Conservation (phyloP, 2,888 invertebrate species). For the Cyrtodaria siliqua region DNA sequence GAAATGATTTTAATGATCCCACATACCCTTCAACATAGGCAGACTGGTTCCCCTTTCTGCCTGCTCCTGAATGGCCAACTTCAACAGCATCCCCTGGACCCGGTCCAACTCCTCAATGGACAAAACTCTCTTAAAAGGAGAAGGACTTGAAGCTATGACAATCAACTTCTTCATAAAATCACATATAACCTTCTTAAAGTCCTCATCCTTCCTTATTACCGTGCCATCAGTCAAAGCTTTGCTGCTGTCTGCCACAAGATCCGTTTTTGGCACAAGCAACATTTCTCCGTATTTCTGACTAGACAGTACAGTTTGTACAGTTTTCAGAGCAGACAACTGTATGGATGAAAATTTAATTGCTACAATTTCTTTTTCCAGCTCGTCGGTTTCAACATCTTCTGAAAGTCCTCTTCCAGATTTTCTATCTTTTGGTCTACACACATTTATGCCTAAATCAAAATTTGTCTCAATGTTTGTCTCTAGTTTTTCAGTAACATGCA, state of each 20-base stretch:
- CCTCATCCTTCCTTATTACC: constrained; percentile 76
- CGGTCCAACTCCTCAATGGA: constrained; percentile 84
- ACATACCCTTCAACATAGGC: constrained; percentile 43
- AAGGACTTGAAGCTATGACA: constrained; percentile 79
- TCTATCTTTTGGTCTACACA: constrained; percentile 42
- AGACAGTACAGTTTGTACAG: constrained; percentile 87
- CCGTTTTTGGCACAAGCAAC: constrained; percentile 87
- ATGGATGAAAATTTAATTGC: constrained; percentile 84
- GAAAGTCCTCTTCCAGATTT: not conserved
- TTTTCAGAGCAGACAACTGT: constrained; percentile 88
- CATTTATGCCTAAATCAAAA: not conserved
- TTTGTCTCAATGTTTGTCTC: too few relatives aligned
- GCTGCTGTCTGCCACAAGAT: constrained; percentile 68
- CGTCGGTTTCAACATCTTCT: constrained; percentile 9
- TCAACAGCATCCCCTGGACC: constrained; percentile 82
- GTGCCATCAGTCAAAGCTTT: constrained; percentile 76
- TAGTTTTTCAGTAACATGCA: too few relatives aligned
- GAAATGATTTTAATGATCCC: too few relatives aligned
- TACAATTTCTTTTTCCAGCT: constrained; percentile 42
- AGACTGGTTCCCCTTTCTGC: constrained; percentile 79
- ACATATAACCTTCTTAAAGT: constrained; percentile 75
- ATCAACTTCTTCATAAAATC: constrained; percentile 83
- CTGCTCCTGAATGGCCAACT: constrained; percentile 81
- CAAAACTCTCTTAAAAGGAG: constrained; percentile 81
- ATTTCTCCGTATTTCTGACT: constrained; percentile 88